Evolutionary conservation across 2,113 vertebrate species (phyloP), one percentile per base, ranked within the genome.

Genomic region (Nannospalax galili): DNA sequence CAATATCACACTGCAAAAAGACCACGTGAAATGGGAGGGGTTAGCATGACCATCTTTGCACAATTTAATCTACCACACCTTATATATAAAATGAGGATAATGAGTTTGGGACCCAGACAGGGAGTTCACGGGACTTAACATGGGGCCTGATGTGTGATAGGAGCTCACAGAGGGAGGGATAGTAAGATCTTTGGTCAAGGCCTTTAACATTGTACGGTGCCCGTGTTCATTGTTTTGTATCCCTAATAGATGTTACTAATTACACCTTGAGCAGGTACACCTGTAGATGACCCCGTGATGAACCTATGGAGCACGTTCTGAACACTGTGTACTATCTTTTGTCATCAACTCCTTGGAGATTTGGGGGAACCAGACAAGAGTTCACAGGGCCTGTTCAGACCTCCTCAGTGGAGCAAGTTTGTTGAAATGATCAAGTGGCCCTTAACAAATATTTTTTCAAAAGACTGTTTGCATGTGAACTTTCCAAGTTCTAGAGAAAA

Each of bases 241-340:
- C n/a, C 42, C 72, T 78, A 75, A 75, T 45, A 90, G 90, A 52
- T 91, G 40, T 40, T 64, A 74, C 40, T 42, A 92, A 95, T 93
- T 95, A 94, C 91, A 85, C 65, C 64, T 60, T 92, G 79, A 93
- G 5, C 52, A 93, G 89, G 84, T 96, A 5, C 92, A 79, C 62
- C 80, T 69, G 40, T 40, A 80, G n/a, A 84, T 84, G 89, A 79
- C 5, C 87, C 79, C 64, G 22, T 58, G 82, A 52, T 70, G 86
- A 92, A 67, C 64, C 72, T 90, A 84, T 20, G 35, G 30, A 69
- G 37, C 35, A 35, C 65, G 60, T 72, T 72, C 86, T 94, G 91
- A 78, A 87, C 84, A 35, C 78, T 26, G 11, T 73, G 40, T 45
- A 26, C 2, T 84, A 89, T 79, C 70, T 79, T 91, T 5, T 72